These are phyloP conservation scores for Polydrusus pterygomalis DNA, from an alignment of 2,888 invertebrate genomes.

Conservation along the genomic window DNA sequence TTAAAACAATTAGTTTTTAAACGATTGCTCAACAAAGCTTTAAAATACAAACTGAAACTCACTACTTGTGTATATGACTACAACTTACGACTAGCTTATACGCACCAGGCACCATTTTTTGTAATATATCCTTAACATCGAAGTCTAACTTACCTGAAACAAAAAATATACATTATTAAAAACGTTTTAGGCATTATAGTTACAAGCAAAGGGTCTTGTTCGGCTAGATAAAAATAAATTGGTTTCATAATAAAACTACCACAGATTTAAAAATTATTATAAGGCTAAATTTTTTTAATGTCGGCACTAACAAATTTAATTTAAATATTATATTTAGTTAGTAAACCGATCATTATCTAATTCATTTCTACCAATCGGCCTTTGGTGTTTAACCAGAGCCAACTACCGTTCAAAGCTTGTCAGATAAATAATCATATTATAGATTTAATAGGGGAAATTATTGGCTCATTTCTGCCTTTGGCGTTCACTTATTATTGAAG, in stretches of 20 bases:
- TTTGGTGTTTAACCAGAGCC: not conserved
- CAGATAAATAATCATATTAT: slow-evolving; percentile 27
- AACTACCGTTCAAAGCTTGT: not conserved
- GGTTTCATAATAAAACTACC: too few species aligned
- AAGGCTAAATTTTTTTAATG: too few species aligned
- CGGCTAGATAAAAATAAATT: too few species aligned
- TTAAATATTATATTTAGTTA: not conserved
- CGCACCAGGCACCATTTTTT: not conserved
- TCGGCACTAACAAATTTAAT: too few species aligned
- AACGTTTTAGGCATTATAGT: too few species aligned
- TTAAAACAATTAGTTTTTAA: too few species aligned
- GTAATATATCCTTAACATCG: not conserved
- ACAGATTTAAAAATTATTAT: too few species aligned
- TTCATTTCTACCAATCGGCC: slow-evolving; percentile 5
- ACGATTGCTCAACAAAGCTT: too few species aligned
- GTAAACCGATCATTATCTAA: not conserved
- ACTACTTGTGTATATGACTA: not conserved
- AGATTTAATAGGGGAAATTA: slow-evolving; percentile 7
- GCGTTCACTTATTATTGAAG: slow-evolving; percentile 27
- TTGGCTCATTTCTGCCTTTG: slow-evolving; percentile 7
- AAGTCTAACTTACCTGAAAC: slow-evolving; percentile 5
- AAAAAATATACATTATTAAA: not conserved
- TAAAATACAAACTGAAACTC: too few species aligned
- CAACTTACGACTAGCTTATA: not conserved
- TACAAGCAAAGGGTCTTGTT: too few species aligned